Evolutionary conservation across 2,797 vertebrate genomes (phyloP).

Genomic region (Neostethus bicornis): DNA sequence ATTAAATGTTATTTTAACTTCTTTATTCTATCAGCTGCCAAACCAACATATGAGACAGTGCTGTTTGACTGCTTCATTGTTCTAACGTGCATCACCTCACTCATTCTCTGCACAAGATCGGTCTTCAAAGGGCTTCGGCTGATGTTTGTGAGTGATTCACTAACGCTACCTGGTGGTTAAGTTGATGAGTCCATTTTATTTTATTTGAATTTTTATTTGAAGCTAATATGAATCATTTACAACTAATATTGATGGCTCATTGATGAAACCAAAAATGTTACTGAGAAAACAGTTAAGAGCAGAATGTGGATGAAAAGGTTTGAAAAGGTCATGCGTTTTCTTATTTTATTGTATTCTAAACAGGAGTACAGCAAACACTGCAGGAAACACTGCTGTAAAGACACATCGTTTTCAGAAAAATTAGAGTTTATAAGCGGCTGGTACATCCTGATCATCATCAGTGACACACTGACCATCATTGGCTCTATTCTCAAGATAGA

Average conservation of each 20-base stretch:
- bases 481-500: slow-evolving; percentile 94
- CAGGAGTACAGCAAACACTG: slow-evolving; percentile 88
- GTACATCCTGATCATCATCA: slow-evolving; percentile 92
- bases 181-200: not conserved
- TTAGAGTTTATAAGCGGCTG: slow-evolving; percentile 93
- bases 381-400: slow-evolving; percentile 73
- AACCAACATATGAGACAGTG: slow-evolving; percentile 87
- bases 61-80: slow-evolving; percentile 91
- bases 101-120: slow-evolving; percentile 89
- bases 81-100: slow-evolving; percentile 84
- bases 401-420: slow-evolving; percentile 83
- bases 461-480: slow-evolving; percentile 86
- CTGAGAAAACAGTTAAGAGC: not conserved
- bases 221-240: no score
- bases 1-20: not conserved
- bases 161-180: not conserved
- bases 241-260: not conserved
- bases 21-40: slow-evolving; percentile 74
- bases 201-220: no score
- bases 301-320: not conserved
- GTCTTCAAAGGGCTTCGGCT: slow-evolving; percentile 86
- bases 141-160: slow-evolving; percentile 81
- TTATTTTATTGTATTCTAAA: not conserved
- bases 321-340: slow-evolving; percentile 1
- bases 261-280: not conserved